A percentile compares a stretch with the other conserved stretches of the same genome.
These are phyloP conservation scores for Epinotia nisella DNA, from an alignment of 2,888 invertebrate genomes.

Conservation along the genomic window DNA sequence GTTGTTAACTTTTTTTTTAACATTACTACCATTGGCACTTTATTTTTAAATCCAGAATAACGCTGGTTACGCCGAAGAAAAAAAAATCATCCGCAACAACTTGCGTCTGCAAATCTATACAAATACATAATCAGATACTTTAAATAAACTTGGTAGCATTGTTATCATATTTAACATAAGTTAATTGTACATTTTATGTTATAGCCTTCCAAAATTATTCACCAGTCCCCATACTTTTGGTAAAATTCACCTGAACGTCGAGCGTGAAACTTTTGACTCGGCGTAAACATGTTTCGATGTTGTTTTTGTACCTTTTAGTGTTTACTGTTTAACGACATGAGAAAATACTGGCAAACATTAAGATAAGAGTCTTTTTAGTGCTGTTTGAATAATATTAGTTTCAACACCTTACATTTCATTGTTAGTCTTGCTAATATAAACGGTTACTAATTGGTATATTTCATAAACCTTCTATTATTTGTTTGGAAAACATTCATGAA, in stretches of 20 bases:
- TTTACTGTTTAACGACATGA: background rate
- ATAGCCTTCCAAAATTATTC: no score
- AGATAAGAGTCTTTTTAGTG: background rate
- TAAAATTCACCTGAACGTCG: slow-evolving; percentile 50
- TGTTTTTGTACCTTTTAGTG: slow-evolving; percentile 41
- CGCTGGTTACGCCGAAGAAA: no score
- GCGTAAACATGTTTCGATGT: slow-evolving; percentile 60
- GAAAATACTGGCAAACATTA: background rate
- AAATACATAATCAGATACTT: no score
- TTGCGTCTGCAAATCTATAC: no score
- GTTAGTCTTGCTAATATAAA: background rate
- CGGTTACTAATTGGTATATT: background rate
- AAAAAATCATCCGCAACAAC: no score
- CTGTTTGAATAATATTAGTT: slow-evolving; percentile 1
- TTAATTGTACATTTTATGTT: no score
- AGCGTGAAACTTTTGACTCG: slow-evolving; percentile 55
- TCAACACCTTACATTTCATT: background rate
- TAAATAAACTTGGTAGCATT: no score
- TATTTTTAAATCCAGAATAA: no score
- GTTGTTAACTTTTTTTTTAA: no score
- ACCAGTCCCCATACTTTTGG: slow-evolving; percentile 50
- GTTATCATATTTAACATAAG: no score
- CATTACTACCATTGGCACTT: no score
- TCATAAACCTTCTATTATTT: background rate
- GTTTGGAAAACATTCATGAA: background rate